Percentiles rank a stretch among this genome's conserved stretches.
Evolutionary conservation across 2,888 invertebrate genomes (phyloP).

Genomic region (Conops quadrifasciatus): DNA sequence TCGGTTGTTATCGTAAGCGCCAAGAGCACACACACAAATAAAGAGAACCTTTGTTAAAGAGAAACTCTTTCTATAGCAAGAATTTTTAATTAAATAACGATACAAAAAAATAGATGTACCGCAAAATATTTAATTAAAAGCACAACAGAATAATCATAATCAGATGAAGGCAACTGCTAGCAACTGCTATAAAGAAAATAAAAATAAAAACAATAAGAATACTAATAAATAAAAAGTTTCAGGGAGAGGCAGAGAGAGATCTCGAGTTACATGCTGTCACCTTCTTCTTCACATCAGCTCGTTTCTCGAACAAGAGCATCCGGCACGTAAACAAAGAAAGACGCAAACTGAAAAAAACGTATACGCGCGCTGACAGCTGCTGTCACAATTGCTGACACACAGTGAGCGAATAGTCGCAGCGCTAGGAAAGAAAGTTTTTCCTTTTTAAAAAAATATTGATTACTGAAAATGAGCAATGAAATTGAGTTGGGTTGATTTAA

Average conservation of each 20-base stretch:
- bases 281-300: too few relatives aligned
- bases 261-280: not conserved
- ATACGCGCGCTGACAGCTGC: not conserved
- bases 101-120: not conserved
- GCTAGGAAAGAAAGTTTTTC: not conserved
- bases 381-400: not conserved
- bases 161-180: not conserved
- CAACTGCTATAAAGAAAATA: not conserved
- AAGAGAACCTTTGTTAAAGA: too few relatives aligned
- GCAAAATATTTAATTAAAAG: constrained; percentile 6
- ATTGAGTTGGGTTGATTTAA: constrained; percentile 2
- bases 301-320: not conserved
- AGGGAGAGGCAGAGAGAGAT: not conserved
- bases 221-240: not conserved
- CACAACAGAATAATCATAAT: not conserved
- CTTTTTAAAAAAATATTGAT: constrained; percentile 11
- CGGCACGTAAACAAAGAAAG: not conserved
- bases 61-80: too few relatives aligned
- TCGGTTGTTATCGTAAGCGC: too few relatives aligned
- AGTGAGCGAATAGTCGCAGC: not conserved
- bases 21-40: too few relatives aligned
- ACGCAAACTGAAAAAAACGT: not conserved
- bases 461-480: constrained; percentile 1
- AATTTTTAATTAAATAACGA: not conserved
- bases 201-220: not conserved